phyloP scores from a whole-genome alignment of 2,797 vertebrate species.

The Rhinoraja longicauda region DNA sequence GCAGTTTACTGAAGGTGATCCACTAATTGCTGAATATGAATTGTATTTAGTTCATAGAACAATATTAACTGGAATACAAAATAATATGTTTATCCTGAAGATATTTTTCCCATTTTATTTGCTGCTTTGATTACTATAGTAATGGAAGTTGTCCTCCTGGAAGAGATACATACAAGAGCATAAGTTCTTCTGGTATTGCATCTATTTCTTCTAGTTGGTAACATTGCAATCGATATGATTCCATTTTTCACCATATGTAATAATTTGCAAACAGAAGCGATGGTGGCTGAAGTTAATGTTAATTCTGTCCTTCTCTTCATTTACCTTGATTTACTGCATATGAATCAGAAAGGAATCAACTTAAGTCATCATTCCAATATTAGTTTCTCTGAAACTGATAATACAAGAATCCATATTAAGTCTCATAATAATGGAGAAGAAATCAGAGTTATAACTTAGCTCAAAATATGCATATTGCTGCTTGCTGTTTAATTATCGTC shows the following conservation, averaged over 20 bases:
- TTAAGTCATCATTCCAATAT: neutral
- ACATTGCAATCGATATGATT: neutral
- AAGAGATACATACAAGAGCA: neutral
- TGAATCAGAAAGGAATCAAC: neutral
- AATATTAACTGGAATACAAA: neutral
- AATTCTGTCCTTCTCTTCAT: neutral
- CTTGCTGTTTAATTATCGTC: neutral
- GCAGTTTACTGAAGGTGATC: slow-evolving; percentile 39
- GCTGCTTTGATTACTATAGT: neutral
- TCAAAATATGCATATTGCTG: neutral
- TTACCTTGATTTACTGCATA: neutral
- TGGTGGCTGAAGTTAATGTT: neutral
- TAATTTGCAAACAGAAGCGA: neutral
- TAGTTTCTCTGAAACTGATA: neutral
- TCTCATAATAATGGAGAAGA: neutral
- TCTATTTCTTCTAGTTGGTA: neutral
- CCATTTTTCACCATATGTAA: neutral
- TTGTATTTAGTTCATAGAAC: neutral
- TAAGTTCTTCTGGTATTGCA: too few relatives aligned
- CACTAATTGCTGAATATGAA: neutral
- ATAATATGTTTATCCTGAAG: neutral
- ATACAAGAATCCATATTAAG: neutral
- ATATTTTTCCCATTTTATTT: neutral
- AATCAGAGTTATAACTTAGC: neutral
- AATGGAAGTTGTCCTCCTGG: neutral